Evolutionary conservation across 2,888 invertebrate genomes (phyloP).

Genomic region (Criorhina ranunculi): DNA sequence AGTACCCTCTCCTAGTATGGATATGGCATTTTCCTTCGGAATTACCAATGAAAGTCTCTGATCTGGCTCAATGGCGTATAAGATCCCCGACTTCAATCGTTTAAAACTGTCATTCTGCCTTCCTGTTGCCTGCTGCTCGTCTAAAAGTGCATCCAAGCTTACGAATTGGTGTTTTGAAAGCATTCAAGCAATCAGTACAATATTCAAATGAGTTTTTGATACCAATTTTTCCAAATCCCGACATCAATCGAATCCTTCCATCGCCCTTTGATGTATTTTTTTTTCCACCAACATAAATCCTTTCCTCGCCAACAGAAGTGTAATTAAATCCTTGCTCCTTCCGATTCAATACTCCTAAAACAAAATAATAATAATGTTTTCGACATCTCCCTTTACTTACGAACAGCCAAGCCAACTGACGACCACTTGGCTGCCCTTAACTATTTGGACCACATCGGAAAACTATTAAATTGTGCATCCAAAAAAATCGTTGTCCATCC

Average conservation of each 20-base stretch:
- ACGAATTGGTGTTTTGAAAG: too few species aligned
- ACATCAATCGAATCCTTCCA: neutral
- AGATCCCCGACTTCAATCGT: too few species aligned
- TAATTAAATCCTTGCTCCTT: conserved; percentile 18
- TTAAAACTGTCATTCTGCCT: too few species aligned
- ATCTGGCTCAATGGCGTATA: too few species aligned
- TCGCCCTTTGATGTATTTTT: neutral
- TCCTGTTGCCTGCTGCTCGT: too few species aligned
- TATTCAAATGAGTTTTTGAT: too few species aligned
- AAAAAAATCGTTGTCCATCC: conserved; percentile 26
- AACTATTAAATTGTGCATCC: conserved; percentile 67
- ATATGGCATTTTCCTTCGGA: too few species aligned
- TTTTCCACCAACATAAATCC: neutral
- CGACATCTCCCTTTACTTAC: conserved; percentile 17
- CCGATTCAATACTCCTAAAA: conserved; percentile 20
- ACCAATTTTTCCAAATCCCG: neutral
- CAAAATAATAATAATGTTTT: conserved; percentile 34
- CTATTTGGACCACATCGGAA: conserved; percentile 49
- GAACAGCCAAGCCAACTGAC: neutral
- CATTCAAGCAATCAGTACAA: too few species aligned
- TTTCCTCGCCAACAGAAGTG: neutral
- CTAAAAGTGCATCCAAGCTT: too few species aligned
- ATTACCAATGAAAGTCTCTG: too few species aligned
- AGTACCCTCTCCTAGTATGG: too few species aligned
- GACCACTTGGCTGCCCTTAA: neutral